phyloP scores from a whole-genome alignment of 2,888 invertebrate genomes.

The Congeria kusceri region DNA sequence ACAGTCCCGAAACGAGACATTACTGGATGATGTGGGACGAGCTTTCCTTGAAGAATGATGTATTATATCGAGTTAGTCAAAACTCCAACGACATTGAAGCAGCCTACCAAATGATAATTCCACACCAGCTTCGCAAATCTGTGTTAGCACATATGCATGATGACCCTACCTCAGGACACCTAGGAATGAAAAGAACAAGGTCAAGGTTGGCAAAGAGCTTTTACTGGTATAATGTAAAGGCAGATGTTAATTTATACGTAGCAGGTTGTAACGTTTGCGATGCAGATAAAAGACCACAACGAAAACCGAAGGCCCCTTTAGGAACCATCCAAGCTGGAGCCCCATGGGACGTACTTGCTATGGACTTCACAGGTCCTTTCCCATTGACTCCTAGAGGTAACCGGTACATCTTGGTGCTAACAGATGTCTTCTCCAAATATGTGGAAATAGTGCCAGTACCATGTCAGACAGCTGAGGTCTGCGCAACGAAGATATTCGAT shows the following conservation, averaged over 20 bases:
- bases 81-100: background rate
- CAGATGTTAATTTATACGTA: background rate
- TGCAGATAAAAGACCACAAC: conserved; percentile 11
- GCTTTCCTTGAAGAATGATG: conserved; percentile 11
- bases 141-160: background rate
- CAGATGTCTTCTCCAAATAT: conserved; percentile 32
- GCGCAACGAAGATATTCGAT: conserved; percentile 26
- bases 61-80: background rate
- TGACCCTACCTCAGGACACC: background rate
- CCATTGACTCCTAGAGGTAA: conserved; percentile 27
- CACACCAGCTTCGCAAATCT: background rate
- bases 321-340: conserved; percentile 22
- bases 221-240: conserved; percentile 23
- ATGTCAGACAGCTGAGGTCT: conserved; percentile 27
- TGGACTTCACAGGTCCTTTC: conserved; percentile 26
- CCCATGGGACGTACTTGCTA: conserved; percentile 25
- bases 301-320: conserved; percentile 20
- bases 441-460: conserved; percentile 25
- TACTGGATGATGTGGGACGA: conserved; percentile 27
- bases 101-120: conserved; percentile 2
- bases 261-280: conserved; percentile 13
- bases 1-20: conserved; percentile 23
- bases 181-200: conserved; percentile 20
- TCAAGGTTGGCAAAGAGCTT: background rate
- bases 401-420: conserved; percentile 27